A percentile compares a stretch with the other conserved stretches of the same genome.
These are phyloP conservation scores for Enteromius radiatus DNA, from an alignment of 2,797 vertebrate species.

Conservation along the genomic window DNA sequence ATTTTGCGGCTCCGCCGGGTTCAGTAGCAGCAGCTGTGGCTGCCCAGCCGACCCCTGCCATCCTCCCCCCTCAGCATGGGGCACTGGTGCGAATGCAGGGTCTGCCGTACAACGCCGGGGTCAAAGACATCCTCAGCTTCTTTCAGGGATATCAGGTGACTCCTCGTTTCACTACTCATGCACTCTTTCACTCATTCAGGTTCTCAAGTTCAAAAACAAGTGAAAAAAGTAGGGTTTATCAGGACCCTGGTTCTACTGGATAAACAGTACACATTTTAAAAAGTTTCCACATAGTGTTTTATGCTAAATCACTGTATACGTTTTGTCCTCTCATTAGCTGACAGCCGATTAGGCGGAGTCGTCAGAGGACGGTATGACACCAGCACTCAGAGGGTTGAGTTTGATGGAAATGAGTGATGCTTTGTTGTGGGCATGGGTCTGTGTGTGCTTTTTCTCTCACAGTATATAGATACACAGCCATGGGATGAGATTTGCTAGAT, in stretches of 20 bases:
- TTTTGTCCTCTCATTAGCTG: slow-evolving; percentile 67
- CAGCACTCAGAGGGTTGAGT: slow-evolving; percentile 54
- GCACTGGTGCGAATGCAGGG: slow-evolving; percentile 94
- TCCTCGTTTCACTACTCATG: not conserved
- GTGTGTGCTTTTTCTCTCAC: slow-evolving; percentile 51
- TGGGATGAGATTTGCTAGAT: slow-evolving; percentile 23
- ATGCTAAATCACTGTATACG: slow-evolving; percentile 56
- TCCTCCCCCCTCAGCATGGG: slow-evolving; percentile 84
- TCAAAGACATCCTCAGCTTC: slow-evolving; percentile 96
- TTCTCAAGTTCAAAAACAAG: slow-evolving; percentile 5
- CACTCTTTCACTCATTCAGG: slow-evolving; percentile 7
- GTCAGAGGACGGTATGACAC: slow-evolving; percentile 73
- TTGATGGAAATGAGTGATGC: slow-evolving; percentile 39
- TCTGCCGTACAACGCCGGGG: slow-evolving; percentile 90
- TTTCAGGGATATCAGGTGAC: slow-evolving; percentile 98
- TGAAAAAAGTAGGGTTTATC: not conserved
- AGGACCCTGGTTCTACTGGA: not conserved
- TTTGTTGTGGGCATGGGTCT: slow-evolving; percentile 55
- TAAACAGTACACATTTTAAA: not conserved
- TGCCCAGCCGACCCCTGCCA: slow-evolving; percentile 78
- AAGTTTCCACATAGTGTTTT: slow-evolving; percentile 2
- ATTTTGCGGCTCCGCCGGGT: slow-evolving; percentile 87
- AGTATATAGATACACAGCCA: slow-evolving; percentile 11
- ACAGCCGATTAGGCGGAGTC: slow-evolving; percentile 70
- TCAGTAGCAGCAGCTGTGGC: slow-evolving; percentile 83